Evolutionary conservation across 2,113 vertebrate genomes (phyloP), one percentile per base, ranked within the genome.

Genomic region (Nycticryphes semicollaris): DNA sequence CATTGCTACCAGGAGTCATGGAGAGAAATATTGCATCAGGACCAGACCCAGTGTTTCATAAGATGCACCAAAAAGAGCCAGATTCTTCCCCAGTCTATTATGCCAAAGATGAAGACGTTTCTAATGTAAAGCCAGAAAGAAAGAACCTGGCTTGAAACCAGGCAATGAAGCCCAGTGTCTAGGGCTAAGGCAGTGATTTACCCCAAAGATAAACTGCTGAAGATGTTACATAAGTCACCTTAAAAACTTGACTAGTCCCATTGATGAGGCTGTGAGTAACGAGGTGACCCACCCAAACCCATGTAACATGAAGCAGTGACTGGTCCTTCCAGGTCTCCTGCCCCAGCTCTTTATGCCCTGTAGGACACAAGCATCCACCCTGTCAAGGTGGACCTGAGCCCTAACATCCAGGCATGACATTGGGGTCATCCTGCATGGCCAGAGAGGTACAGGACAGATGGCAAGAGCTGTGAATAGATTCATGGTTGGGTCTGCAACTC

Each of bases 1-100:
- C 83, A 63, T 84, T 79, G 80, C 87, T 90, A 50, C 70, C 93
- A 87, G 96, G 96, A 96, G 95, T 96, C 97, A 93, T 33, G 95
- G 96, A 98, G 96, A 97, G 80, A 93, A 56, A 91, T 66, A 92
- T 3, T 87, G 89, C 63, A 22, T 41, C 91, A 92, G 93, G 91
- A 81, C 53, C 95, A 97, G 90, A 77, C 80, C 43, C 97, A 70
- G 92, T 51, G 41, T 18, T 72, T 91, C 73, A 90, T 6, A 25
- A 25, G 85, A 91, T 85, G 93, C 89, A n/a, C 54, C 93, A 30
- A 75, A 50, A 25, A 43, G 66, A 78, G 92, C 1, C 79, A 81
- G 25, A 57, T 59, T 37, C 72, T 64, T 68, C 48, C 78, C 72
- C n/a, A n/a, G 2, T 43, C 59, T 66, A 6, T 39, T 60, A 53